phyloP scores from a whole-genome alignment of 2,888 invertebrate genomes.

The Hirtodrosophila cameraria region DNA sequence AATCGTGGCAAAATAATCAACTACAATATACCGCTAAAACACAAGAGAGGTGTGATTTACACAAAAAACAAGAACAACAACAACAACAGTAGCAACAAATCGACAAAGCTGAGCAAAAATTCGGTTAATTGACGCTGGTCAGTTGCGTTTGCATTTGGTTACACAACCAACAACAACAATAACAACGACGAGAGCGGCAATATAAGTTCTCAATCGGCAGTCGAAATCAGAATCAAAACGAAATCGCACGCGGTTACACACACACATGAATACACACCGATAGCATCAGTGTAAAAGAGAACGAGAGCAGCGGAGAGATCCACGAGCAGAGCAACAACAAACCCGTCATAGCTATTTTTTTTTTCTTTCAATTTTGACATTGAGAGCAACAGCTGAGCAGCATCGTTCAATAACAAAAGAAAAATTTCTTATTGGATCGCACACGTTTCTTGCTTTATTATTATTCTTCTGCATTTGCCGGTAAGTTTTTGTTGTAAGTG shows the following conservation, averaged over 20 bases:
- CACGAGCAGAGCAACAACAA: slow-evolving; percentile 47
- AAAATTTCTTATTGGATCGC: slow-evolving; percentile 17
- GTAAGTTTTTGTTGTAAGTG: slow-evolving; percentile 32
- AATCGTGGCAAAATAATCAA: slow-evolving; percentile 51
- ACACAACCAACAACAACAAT: slow-evolving; percentile 49
- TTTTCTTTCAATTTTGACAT: background rate
- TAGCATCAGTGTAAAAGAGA: slow-evolving; percentile 19
- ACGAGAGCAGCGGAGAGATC: slow-evolving; percentile 24
- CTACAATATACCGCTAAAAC: slow-evolving; percentile 12
- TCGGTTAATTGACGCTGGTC: slow-evolving; percentile 46
- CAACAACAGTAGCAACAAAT: background rate
- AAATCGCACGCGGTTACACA: slow-evolving; percentile 51
- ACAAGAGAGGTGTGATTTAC: slow-evolving; percentile 24
- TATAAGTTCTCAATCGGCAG: slow-evolving; percentile 41
- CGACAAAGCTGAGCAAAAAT: slow-evolving; percentile 12
- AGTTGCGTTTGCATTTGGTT: slow-evolving; percentile 41
- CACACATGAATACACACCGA: slow-evolving; percentile 4
- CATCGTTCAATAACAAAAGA: slow-evolving; percentile 7
- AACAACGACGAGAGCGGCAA: slow-evolving; percentile 12
- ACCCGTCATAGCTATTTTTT: slow-evolving; percentile 35
- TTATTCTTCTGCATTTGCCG: slow-evolving; percentile 36
- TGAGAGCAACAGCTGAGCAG: slow-evolving; percentile 39
- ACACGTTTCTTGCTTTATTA: slow-evolving; percentile 16
- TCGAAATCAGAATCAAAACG: slow-evolving; percentile 46
- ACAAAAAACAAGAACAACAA: slow-evolving; percentile 12